These are phyloP conservation scores for Hypsibius dujardini DNA, from an alignment of 1,140 invertebrate genomes.

Conservation along the genomic window DNA sequence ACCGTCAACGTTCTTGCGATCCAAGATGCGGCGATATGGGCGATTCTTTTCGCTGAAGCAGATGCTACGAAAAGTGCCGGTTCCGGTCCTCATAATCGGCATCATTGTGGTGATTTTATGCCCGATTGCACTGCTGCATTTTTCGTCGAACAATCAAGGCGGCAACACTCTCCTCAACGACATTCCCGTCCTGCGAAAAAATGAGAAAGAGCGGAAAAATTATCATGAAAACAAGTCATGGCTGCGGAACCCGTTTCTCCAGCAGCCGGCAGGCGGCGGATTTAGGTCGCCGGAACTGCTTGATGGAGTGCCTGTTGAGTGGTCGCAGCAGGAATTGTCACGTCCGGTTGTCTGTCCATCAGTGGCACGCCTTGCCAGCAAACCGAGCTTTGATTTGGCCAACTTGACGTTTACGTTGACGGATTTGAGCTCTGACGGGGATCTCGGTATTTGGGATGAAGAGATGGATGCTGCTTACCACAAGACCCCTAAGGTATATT, in stretches of 20 bases:
- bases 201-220: neutral
- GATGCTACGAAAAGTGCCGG: neutral
- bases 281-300: neutral
- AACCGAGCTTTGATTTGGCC: neutral
- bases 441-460: neutral
- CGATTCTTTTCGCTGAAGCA: neutral
- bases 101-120: neutral
- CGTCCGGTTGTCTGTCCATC: neutral
- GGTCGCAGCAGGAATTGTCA: neutral
- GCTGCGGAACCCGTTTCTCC: neutral
- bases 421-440: neutral
- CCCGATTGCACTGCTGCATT: neutral
- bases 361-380: neutral
- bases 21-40: too few relatives aligned
- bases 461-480: neutral
- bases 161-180: neutral
- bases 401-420: conserved; percentile 4
- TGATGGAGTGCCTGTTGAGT: neutral
- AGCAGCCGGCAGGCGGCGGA: neutral
- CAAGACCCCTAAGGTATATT: neutral
- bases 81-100: neutral
- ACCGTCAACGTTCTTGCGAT: too few relatives aligned
- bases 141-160: neutral
- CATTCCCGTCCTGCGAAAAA: neutral
- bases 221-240: neutral